Evolutionary conservation across 2,797 vertebrate genomes (phyloP).

Genomic region (Centroberyx gerrardi): DNA sequence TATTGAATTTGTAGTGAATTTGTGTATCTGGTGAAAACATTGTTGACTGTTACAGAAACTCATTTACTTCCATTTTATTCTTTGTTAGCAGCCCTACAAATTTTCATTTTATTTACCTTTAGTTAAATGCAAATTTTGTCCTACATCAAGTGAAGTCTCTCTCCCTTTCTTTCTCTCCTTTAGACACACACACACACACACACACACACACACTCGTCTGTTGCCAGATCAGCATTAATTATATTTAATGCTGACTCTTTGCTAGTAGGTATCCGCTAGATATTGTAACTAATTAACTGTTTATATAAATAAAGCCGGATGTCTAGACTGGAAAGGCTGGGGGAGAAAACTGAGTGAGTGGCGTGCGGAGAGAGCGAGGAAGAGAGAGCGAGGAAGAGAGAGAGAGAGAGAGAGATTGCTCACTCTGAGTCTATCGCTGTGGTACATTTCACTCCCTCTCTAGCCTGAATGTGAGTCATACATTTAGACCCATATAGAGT

Average conservation of each 20-base stretch:
- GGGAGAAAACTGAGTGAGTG: slow-evolving; percentile 3
- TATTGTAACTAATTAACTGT: not conserved
- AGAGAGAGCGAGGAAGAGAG: not conserved
- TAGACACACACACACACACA: not conserved
- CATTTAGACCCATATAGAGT: slow-evolving; percentile 45
- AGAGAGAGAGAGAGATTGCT: not conserved
- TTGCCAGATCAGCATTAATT: not conserved
- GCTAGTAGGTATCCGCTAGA: not conserved
- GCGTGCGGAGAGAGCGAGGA: not conserved
- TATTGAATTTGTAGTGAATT: too few relatives aligned
- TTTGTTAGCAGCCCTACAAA: too few relatives aligned
- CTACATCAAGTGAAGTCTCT: too few relatives aligned
- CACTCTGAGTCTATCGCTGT: slow-evolving; percentile 4
- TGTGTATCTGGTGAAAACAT: too few relatives aligned
- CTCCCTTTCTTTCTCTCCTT: too few relatives aligned
- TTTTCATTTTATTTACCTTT: too few relatives aligned
- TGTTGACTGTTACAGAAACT: too few relatives aligned
- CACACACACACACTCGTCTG: too few relatives aligned
- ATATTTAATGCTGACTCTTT: not conserved
- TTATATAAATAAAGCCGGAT: not conserved
- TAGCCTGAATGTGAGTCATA: slow-evolving; percentile 47
- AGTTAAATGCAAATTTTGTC: too few relatives aligned
- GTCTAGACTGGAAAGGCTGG: not conserved
- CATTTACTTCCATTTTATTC: too few relatives aligned
- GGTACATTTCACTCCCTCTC: slow-evolving; percentile 22